A percentile compares a stretch with the other conserved stretches of the same genome.
These are phyloP conservation scores for Hystrix brachyura DNA, from an alignment of 2,113 vertebrate species.

Conservation along the genomic window DNA sequence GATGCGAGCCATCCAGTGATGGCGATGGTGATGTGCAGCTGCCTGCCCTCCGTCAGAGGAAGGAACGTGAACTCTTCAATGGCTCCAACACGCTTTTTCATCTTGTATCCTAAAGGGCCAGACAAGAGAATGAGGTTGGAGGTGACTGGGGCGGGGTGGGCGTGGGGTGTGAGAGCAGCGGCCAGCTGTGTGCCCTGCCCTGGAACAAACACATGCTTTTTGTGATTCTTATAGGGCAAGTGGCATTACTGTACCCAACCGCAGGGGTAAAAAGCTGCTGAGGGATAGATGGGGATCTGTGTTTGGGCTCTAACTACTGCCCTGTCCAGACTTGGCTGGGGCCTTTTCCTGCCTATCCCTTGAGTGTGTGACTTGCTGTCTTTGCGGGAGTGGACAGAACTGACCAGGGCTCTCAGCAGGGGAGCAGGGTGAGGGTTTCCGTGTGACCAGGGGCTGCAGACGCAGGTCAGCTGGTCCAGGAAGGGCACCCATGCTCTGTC, in stretches of 20 bases:
- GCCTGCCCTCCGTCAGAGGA: conserved; percentile 93
- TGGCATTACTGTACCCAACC: background rate
- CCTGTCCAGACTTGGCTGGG: rapidly evolving
- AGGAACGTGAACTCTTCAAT: conserved; percentile 98
- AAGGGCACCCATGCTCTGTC: background rate
- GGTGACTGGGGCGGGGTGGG: background rate
- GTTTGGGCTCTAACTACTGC: background rate
- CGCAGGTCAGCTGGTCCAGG: background rate
- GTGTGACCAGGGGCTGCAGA: rapidly evolving
- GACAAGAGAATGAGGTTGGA: background rate
- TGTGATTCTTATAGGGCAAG: background rate
- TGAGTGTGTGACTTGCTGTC: background rate
- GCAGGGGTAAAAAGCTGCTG: background rate
- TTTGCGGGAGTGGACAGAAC: background rate
- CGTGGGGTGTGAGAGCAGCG: background rate
- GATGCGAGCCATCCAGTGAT: conserved; percentile 97
- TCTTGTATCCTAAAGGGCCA: conserved; percentile 95
- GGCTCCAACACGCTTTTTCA: conserved; percentile 98
- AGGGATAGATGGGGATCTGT: background rate
- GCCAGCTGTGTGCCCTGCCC: rapidly evolving
- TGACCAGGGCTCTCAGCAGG: background rate
- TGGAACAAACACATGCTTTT: background rate
- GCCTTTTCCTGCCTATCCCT: background rate
- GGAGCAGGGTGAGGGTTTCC: background rate
- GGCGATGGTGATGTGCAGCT: conserved; percentile 95